Conservation (phyloP, 2,113 vertebrate species). For the Scomber scombrus region DNA sequence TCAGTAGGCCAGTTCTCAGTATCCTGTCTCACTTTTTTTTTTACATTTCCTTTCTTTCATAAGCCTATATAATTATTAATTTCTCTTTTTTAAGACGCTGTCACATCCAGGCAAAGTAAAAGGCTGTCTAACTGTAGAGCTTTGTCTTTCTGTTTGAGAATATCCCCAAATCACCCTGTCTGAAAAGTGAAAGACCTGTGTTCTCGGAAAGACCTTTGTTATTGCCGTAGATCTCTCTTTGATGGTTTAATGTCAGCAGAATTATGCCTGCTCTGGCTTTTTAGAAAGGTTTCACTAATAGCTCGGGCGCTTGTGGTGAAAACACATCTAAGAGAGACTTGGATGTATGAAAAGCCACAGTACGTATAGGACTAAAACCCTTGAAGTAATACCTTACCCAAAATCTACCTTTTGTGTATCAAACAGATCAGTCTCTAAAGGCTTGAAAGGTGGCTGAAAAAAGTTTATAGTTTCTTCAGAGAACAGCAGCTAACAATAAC, state of each 20-base stretch:
- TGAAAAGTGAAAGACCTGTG: slow-evolving; percentile 10
- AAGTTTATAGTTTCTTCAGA: slow-evolving; percentile 36
- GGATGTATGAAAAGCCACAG: slow-evolving; percentile 29
- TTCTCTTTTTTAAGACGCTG: slow-evolving; percentile 1
- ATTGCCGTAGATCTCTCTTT: slow-evolving; percentile 16
- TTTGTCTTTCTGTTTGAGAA: slow-evolving; percentile 6
- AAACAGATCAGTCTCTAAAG: slow-evolving; percentile 13
- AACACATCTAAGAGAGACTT: slow-evolving; percentile 32
- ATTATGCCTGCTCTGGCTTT: slow-evolving; percentile 20
- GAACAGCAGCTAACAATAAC: slow-evolving; percentile 24
- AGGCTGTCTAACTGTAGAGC: neutral
- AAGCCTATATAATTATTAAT: slow-evolving; percentile 9
- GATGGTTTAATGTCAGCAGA: slow-evolving; percentile 20
- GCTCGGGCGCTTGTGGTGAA: slow-evolving; percentile 15
- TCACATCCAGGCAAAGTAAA: slow-evolving; percentile 10
- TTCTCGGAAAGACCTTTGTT: slow-evolving; percentile 30
- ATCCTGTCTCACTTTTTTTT: slow-evolving; percentile 4
- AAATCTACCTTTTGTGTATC: neutral
- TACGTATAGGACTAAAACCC: slow-evolving; percentile 1
- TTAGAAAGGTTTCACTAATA: slow-evolving; percentile 29
- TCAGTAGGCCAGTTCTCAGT: slow-evolving; percentile 14
- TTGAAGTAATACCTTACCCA: slow-evolving; percentile 25
- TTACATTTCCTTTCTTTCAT: neutral
- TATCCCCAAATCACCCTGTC: slow-evolving; percentile 6
- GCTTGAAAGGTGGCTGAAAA: slow-evolving; percentile 39